Percentiles rank a stretch among this genome's conserved stretches.
phyloP scores from a whole-genome alignment of 2,888 invertebrate genomes.

The Macaria notata region DNA sequence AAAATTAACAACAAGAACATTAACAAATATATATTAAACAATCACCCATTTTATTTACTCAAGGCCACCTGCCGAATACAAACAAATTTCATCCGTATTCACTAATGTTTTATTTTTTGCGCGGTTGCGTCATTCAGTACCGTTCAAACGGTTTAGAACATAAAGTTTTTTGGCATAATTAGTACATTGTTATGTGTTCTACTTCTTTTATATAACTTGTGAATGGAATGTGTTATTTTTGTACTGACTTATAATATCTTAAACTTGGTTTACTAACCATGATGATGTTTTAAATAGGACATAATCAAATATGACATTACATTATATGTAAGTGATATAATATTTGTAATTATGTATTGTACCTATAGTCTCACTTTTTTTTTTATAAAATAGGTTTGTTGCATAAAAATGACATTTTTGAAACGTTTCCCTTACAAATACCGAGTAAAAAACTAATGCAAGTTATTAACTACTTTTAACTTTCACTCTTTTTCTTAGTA shows the following conservation, averaged over 20 bases:
- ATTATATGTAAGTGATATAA: no score
- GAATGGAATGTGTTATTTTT: slow-evolving; percentile 5
- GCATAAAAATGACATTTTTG: no score
- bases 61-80: slow-evolving; percentile 5
- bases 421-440: no score
- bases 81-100: slow-evolving; percentile 8
- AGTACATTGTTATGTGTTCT: slow-evolving; percentile 12
- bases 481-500: no score
- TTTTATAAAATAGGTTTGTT: no score
- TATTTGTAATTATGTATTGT: no score
- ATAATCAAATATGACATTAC: no score
- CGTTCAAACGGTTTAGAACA: slow-evolving; percentile 24
- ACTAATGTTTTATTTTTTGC: slow-evolving; percentile 12
- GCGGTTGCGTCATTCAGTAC: slow-evolving; percentile 20
- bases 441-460: no score
- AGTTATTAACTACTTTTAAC: no score
- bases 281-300: no score
- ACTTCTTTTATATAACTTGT: slow-evolving; percentile 7
- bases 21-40: not conserved
- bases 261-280: no score
- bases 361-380: no score
- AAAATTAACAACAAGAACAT: slow-evolving; percentile 2
- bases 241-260: not conserved
- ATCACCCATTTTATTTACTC: slow-evolving; percentile 3
- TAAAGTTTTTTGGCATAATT: slow-evolving; percentile 18